Evolutionary conservation across 2,113 vertebrate genomes (phyloP).

Genomic region (Thomomys bottae): DNA sequence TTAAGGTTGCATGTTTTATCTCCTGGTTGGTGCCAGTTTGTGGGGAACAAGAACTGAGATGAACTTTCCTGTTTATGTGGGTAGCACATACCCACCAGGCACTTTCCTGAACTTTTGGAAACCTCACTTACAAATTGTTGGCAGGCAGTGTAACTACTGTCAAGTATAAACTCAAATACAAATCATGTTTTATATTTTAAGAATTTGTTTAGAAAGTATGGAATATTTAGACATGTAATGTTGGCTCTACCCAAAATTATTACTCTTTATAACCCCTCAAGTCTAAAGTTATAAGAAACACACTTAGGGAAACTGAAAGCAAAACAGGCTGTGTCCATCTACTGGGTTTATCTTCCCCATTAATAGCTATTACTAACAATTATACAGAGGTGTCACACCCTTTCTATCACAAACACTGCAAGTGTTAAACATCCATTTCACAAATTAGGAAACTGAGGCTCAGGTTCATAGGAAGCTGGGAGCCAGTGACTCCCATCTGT

Average conservation of each 20-base stretch:
- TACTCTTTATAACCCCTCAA: background rate
- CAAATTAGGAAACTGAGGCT: conserved; percentile 30
- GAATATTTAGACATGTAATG: background rate
- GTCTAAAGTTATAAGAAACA: background rate
- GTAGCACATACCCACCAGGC: conserved; percentile 16
- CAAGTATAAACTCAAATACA: background rate
- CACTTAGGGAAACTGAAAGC: conserved; percentile 39
- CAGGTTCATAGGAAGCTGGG: background rate
- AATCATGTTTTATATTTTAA: background rate
- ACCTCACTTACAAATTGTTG: background rate
- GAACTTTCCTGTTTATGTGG: background rate
- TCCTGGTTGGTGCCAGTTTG: conserved; percentile 18
- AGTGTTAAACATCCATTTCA: background rate
- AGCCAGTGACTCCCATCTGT: too few relatives aligned
- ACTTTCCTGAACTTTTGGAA: conserved; percentile 40
- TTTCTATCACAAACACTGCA: background rate
- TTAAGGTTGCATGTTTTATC: conserved; percentile 37
- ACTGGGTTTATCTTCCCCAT: background rate
- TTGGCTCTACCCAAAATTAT: conserved; percentile 36
- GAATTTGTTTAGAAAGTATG: conserved; percentile 22
- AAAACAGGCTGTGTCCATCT: background rate
- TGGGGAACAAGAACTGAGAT: conserved; percentile 15
- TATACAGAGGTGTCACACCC: conserved; percentile 17
- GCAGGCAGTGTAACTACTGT: background rate
- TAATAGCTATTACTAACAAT: background rate